These are phyloP conservation scores for Onychostoma macrolepis DNA, from an alignment of 2,113 vertebrate genomes.

Conservation along the genomic window DNA sequence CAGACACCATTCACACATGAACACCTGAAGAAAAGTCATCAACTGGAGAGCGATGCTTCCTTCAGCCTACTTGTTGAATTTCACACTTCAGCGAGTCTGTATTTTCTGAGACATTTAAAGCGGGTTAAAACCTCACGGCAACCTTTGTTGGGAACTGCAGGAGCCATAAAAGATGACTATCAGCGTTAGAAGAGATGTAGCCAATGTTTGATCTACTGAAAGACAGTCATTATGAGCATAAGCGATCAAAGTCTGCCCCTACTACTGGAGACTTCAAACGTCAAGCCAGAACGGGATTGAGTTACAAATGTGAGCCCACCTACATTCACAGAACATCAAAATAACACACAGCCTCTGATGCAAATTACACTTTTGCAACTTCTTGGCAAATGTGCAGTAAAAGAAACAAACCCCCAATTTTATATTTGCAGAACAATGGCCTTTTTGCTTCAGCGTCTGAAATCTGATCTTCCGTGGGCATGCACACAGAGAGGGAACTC, in stretches of 20 bases:
- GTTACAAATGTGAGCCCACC: constrained; percentile 69
- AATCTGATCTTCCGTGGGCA: constrained; percentile 33
- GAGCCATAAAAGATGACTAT: constrained; percentile 65
- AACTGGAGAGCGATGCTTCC: not conserved
- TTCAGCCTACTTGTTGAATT: constrained; percentile 43
- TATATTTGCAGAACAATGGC: not conserved
- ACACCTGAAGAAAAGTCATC: not conserved
- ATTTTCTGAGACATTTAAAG: not conserved
- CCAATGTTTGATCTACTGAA: constrained; percentile 69
- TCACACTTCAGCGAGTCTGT: constrained; percentile 15
- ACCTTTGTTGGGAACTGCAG: constrained; percentile 43
- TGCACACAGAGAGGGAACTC: not conserved
- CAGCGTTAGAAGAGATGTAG: constrained; percentile 63
- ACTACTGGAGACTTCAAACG: constrained; percentile 80
- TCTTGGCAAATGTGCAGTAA: constrained; percentile 39
- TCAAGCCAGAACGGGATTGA: constrained; percentile 72
- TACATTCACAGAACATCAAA: constrained; percentile 41
- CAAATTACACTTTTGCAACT: constrained; percentile 66
- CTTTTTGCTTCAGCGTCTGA: not conserved
- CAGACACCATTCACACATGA: not conserved
- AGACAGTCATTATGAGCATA: constrained; percentile 75
- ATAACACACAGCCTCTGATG: constrained; percentile 43
- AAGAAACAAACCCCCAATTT: not conserved
- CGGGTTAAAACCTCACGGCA: constrained; percentile 44
- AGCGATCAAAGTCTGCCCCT: constrained; percentile 76